These are phyloP conservation scores for Scolopax mira DNA, from an alignment of 2,113 vertebrate species.

Conservation along the genomic window DNA sequence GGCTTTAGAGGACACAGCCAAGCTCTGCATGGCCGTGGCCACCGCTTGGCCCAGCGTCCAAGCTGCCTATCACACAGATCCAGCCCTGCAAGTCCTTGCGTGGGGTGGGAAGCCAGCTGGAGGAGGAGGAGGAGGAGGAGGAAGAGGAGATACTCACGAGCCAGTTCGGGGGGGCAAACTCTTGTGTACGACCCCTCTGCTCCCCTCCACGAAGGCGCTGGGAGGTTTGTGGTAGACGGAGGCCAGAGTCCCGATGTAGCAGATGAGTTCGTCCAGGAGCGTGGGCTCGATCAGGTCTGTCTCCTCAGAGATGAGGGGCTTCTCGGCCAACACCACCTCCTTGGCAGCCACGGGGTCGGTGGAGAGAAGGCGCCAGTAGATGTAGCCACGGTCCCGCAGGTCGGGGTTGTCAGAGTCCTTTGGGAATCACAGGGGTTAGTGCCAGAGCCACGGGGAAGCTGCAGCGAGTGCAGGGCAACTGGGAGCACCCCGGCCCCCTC, in stretches of 20 bases:
- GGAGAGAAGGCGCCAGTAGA: slow-evolving; percentile 99
- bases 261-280: slow-evolving; percentile 95
- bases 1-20: fast-evolving
- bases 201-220: slow-evolving; percentile 96
- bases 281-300: slow-evolving; percentile 97
- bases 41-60: background rate
- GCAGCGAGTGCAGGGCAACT: background rate
- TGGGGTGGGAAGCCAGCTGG: fast-evolving
- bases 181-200: slow-evolving; percentile 91
- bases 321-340: slow-evolving; percentile 97
- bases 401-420: slow-evolving; percentile 98
- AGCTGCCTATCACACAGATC: fast-evolving
- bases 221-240: slow-evolving; percentile 98
- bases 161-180: slow-evolving; percentile 85
- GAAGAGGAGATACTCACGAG: slow-evolving; percentile 82
- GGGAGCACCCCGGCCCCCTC: fast-evolving
- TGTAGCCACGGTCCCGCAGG: slow-evolving; percentile 94
- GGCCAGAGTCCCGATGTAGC: slow-evolving; percentile 94
- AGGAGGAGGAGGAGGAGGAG: fast-evolving
- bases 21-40: fast-evolving
- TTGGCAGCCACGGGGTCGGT: slow-evolving; percentile 96
- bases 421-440: fast-evolving
- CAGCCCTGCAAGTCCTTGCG: background rate
- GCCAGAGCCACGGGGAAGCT: fast-evolving
- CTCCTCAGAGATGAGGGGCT: slow-evolving; percentile 96